phyloP scores from a whole-genome alignment of 1,140 invertebrate genomes.

The Hypsibius dujardini region DNA sequence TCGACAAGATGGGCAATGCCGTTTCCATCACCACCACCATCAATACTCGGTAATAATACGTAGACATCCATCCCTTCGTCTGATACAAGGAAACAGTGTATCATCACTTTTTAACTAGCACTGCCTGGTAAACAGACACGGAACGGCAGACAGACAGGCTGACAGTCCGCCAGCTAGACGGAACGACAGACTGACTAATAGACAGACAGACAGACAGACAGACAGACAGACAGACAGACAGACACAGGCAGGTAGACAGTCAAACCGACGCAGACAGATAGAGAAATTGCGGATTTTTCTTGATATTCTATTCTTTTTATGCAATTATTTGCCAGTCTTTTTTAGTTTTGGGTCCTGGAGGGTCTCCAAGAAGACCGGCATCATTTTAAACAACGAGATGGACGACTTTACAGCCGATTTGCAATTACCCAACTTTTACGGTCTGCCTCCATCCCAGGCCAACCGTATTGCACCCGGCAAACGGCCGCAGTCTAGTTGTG shows the following conservation, averaged over 20 bases:
- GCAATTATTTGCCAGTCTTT: not conserved
- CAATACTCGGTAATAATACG: conserved; percentile 61
- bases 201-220: too few species aligned
- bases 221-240: too few species aligned
- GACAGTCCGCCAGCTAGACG: too few species aligned
- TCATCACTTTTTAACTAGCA: not conserved
- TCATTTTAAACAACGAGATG: conserved; percentile 82
- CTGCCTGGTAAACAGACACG: not conserved
- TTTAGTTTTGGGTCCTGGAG: conserved; percentile 34
- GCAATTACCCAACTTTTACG: conserved; percentile 53
- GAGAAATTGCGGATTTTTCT: too few species aligned
- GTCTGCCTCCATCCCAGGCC: conserved; percentile 50
- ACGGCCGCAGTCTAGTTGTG: conserved; percentile 68
- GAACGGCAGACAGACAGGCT: too few species aligned
- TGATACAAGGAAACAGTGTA: not conserved
- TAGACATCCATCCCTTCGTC: not conserved
- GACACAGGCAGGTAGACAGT: too few species aligned
- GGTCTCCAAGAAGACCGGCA: conserved; percentile 52
- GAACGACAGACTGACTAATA: too few species aligned
- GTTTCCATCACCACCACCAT: conserved; percentile 79
- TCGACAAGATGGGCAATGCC: conserved; percentile 71
- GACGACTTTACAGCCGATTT: conserved; percentile 71
- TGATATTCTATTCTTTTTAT: not conserved
- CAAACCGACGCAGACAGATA: too few species aligned
- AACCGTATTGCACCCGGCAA: conserved; percentile 66